phyloP scores from a whole-genome alignment of 2,888 invertebrate genomes.

The Amphipyra berbera region DNA sequence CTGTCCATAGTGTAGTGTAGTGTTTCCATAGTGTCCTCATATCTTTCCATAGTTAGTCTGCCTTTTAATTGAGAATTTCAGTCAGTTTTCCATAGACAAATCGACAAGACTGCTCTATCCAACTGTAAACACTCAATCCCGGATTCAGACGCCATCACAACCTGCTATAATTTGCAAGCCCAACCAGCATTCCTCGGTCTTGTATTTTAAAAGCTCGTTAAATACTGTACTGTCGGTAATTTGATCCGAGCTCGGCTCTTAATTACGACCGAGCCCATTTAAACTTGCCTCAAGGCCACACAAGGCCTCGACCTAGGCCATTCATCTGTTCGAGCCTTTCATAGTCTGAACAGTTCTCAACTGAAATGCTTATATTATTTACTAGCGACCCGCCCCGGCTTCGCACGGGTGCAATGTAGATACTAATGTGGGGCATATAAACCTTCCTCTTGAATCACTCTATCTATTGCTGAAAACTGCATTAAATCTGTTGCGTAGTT shows the following conservation, averaged over 20 bases:
- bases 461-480: too few species aligned
- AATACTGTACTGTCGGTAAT: slow-evolving; percentile 40
- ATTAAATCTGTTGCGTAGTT: too few species aligned
- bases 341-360: slow-evolving; percentile 6
- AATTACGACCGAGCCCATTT: slow-evolving; percentile 47
- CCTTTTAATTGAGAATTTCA: too few species aligned
- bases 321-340: slow-evolving; percentile 35
- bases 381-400: too few species aligned
- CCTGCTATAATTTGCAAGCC: slow-evolving; percentile 2
- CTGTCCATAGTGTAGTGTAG: too few species aligned
- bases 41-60: too few species aligned
- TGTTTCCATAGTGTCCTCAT: too few species aligned
- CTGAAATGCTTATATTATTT: slow-evolving; percentile 3
- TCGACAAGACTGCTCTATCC: too few species aligned
- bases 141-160: neutral
- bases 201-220: slow-evolving; percentile 53
- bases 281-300: slow-evolving; percentile 44
- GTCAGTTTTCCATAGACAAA: too few species aligned
- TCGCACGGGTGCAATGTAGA: too few species aligned
- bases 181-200: slow-evolving; percentile 13
- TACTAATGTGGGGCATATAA: too few species aligned
- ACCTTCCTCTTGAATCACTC: too few species aligned
- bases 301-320: slow-evolving; percentile 14
- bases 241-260: slow-evolving; percentile 37
- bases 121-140: neutral